Base-by-base conservation (phyloP, 2,113 vertebrate genomes). In the Pteropus alecto region DNA sequence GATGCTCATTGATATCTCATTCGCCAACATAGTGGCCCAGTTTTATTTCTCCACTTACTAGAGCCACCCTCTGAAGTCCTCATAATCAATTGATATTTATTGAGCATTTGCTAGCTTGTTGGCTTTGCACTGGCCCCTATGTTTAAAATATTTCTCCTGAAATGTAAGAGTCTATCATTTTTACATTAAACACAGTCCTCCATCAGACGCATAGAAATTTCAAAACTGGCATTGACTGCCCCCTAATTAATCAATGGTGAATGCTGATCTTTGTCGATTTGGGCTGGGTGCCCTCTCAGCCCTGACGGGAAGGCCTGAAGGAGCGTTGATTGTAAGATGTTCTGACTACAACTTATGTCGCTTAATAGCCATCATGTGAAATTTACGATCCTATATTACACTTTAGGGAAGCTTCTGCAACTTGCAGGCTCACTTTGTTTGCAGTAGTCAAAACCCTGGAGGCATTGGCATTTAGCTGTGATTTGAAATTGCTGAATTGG, bases 401-500 rank as follows among this genome's bases (percentile, higher is more conserved):
- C 94, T 96, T 96, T 28, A 97, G 98, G 97, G 95, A 97, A 97
- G 97, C 84, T 95, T 24, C 93, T 98, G 97, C 92, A 98, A 98
- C 98, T 98, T 96, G 30, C 98, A 97, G 89, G 96, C 95, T 98
- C 97, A 84, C 96, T 98, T 78, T 98, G 96, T 98, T 98, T 98
- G 98, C 97, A 87, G 90, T 86, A 96, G 76, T 33, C 86, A 95
- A 90, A 98, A 95, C 97, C 97, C 98, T 54, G 30, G 97, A 98
- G 97, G 96, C 38, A 83, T 97, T 97, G 97, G 96, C 97, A 92
- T 98, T 98, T 98, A 98, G 97, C 97, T 97, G 97, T 98, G 97
- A 96, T 98, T 97, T 77, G 97, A 98, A 98, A 98, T 86, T 98
- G 98, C 98, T 97, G 96, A 98, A 98, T 97, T 97, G 94, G 96